Evolutionary conservation across 2,888 invertebrate genomes (phyloP).

Genomic region (Athalia circularis): DNA sequence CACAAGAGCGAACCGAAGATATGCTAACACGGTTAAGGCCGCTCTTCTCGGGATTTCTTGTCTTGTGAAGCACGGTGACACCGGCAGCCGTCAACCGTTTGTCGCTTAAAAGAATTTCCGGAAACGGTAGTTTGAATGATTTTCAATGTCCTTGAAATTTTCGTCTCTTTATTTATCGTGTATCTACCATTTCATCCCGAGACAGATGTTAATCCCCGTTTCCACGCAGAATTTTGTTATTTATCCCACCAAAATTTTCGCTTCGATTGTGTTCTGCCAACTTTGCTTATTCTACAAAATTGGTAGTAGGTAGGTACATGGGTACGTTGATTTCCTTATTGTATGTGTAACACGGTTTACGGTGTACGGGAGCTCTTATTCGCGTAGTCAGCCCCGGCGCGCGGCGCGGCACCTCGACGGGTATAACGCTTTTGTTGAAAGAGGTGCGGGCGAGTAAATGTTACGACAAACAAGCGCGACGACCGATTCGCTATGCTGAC

Average conservation of each 20-base stretch:
- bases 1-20: constrained; percentile 35
- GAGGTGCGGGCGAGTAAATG: neutral
- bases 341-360: neutral
- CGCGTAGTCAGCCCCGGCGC: neutral
- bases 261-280: neutral
- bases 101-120: neutral
- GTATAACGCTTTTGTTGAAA: neutral
- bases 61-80: constrained; percentile 4
- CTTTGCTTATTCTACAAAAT: neutral
- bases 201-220: neutral
- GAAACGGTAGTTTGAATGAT: too few relatives aligned
- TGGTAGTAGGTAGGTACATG: too few relatives aligned
- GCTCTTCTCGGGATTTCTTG: constrained; percentile 26
- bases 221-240: neutral
- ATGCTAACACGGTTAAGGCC: constrained; percentile 40
- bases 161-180: too few relatives aligned
- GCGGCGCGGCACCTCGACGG: too few relatives aligned
- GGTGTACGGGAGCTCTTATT: neutral
- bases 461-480: constrained; percentile 10
- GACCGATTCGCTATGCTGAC: neutral
- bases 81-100: constrained; percentile 2
- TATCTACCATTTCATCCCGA: too few relatives aligned
- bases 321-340: neutral
- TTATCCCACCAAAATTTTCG: neutral
- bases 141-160: neutral